Evolutionary conservation across 2,797 vertebrate genomes (phyloP).

Genomic region (Pristis pectinata): DNA sequence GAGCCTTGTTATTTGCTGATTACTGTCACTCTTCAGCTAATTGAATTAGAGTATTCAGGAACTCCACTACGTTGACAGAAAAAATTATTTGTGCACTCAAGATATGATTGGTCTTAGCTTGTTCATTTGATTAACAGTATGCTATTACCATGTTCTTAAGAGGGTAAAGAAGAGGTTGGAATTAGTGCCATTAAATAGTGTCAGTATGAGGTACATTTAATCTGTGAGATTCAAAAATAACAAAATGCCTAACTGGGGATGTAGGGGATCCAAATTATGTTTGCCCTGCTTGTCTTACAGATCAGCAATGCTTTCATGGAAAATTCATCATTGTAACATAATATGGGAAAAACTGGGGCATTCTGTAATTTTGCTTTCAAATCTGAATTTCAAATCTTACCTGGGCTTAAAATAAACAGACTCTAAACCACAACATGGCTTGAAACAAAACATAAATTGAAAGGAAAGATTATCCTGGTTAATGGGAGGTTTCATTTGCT

Average conservation of each 20-base stretch:
- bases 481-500: background rate
- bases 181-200: background rate
- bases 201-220: conserved; percentile 1
- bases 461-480: background rate
- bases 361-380: background rate
- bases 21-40: conserved; percentile 21
- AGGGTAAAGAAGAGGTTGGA: background rate
- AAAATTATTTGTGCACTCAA: background rate
- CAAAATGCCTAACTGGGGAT: background rate
- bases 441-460: background rate
- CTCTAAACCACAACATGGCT: background rate
- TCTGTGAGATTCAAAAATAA: background rate
- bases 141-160: background rate
- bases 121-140: conserved; percentile 16
- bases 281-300: too few species aligned
- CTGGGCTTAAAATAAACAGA: background rate
- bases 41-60: conserved; percentile 3
- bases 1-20: conserved; percentile 23
- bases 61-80: background rate
- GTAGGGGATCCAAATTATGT: background rate
- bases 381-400: background rate
- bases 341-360: background rate
- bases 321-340: background rate
- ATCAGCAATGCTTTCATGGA: background rate
- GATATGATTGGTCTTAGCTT: conserved; percentile 3